A percentile compares a stretch with the other conserved stretches of the same genome.
Conservation (phyloP, 2,797 vertebrate genomes). For the Botia almorhae region DNA sequence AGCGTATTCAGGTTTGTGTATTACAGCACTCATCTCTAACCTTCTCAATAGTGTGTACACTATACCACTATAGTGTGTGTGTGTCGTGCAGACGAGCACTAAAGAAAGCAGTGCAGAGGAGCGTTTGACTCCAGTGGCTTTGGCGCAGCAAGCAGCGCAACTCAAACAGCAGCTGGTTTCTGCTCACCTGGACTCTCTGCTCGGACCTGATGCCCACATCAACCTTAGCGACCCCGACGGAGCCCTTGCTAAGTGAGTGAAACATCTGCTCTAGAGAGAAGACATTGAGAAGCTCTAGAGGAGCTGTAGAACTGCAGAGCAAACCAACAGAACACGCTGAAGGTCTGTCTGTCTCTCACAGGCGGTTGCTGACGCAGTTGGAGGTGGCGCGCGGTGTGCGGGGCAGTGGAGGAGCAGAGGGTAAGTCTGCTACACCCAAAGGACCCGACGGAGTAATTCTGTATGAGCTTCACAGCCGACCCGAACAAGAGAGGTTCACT, state of each 20-base stretch:
- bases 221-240: slow-evolving; percentile 91
- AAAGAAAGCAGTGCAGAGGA: slow-evolving; percentile 88
- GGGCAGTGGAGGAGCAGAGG: slow-evolving; percentile 65
- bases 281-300: neutral
- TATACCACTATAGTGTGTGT: neutral
- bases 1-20: slow-evolving; percentile 89
- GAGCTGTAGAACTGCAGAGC: no score
- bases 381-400: slow-evolving; percentile 84
- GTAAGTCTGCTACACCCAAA: slow-evolving; percentile 66
- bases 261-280: neutral
- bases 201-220: slow-evolving; percentile 88
- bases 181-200: slow-evolving; percentile 86
- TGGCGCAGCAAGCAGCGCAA: slow-evolving; percentile 88
- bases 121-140: slow-evolving; percentile 87
- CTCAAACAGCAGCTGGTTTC: slow-evolving; percentile 93
- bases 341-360: slow-evolving; percentile 57
- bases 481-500: slow-evolving; percentile 92
- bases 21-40: no score
- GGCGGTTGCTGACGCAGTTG: slow-evolving; percentile 91
- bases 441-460: slow-evolving; percentile 81
- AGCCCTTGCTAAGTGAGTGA: slow-evolving; percentile 87
- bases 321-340: neutral
- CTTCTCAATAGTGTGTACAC: no score
- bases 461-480: slow-evolving; percentile 92
- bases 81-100: slow-evolving; percentile 74